Conservation (phyloP, 2,113 vertebrate genomes). For the Lepus europaeus region DNA sequence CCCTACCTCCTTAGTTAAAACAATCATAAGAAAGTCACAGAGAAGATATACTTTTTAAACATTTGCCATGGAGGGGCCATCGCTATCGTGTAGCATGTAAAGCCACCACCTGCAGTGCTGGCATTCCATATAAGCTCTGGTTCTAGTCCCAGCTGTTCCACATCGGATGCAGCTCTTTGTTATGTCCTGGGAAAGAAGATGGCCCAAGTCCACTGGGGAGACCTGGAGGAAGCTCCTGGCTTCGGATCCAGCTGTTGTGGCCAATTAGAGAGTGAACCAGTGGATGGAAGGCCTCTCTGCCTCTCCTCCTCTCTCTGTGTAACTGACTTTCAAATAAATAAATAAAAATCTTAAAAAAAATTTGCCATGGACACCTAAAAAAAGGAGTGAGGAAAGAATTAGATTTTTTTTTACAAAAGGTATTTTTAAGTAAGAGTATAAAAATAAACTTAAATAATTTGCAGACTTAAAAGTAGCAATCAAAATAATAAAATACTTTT, state of each 20-base stretch:
- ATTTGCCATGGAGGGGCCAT: not conserved
- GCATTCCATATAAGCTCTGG: too few relatives aligned
- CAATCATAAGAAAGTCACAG: not conserved
- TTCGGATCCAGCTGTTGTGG: too few relatives aligned
- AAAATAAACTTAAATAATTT: slow-evolving; percentile 10
- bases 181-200: too few relatives aligned
- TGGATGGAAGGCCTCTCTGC: too few relatives aligned
- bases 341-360: not conserved
- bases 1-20: not conserved
- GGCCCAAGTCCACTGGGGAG: too few relatives aligned
- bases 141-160: too few relatives aligned
- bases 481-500: not conserved
- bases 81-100: too few relatives aligned
- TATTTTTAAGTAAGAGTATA: not conserved
- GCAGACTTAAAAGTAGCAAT: not conserved
- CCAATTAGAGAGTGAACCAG: too few relatives aligned
- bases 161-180: too few relatives aligned
- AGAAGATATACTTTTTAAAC: not conserved
- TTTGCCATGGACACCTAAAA: not conserved
- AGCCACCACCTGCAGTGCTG: too few relatives aligned
- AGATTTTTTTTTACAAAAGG: not conserved
- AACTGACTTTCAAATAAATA: too few relatives aligned
- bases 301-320: too few relatives aligned
- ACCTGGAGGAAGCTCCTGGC: not conserved
- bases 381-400: not conserved